These are phyloP conservation scores for Antennarius maculatus DNA, from an alignment of 2,797 vertebrate genomes.

Conservation along the genomic window DNA sequence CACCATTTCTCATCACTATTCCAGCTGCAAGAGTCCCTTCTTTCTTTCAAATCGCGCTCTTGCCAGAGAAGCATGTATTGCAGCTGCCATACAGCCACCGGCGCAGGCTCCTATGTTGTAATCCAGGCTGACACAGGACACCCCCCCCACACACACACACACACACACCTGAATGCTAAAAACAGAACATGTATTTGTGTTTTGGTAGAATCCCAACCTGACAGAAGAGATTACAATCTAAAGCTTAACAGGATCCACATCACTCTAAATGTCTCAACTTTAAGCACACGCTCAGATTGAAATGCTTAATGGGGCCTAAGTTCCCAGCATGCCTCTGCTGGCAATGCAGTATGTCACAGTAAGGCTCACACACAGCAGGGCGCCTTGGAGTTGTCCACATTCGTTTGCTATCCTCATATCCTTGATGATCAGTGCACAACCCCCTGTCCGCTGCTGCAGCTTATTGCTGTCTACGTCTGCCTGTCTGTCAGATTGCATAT, in stretches of 20 bases:
- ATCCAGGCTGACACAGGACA: conserved; percentile 68
- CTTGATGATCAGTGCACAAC: conserved; percentile 23
- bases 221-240: conserved; percentile 67
- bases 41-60: conserved; percentile 39
- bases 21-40: conserved; percentile 10
- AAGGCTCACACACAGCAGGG: conserved; percentile 57
- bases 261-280: conserved; percentile 50
- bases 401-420: conserved; percentile 52
- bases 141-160: conserved; percentile 31
- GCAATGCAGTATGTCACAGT: conserved; percentile 44
- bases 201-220: conserved; percentile 68
- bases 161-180: conserved; percentile 69
- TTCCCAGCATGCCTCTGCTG: conserved; percentile 58
- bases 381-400: conserved; percentile 52
- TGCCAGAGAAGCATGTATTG: conserved; percentile 51
- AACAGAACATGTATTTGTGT: conserved; percentile 72
- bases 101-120: conserved; percentile 49
- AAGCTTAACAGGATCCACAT: conserved; percentile 64
- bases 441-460: conserved; percentile 5
- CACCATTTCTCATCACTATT: conserved; percentile 2
- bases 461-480: neutral
- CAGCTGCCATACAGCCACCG: conserved; percentile 61
- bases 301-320: conserved; percentile 58
- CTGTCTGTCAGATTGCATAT: conserved; percentile 23
- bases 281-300: conserved; percentile 19